Evolutionary conservation across 2,113 vertebrate genomes (phyloP).

Genomic region (Sinocyclocheilus rhinocerous): DNA sequence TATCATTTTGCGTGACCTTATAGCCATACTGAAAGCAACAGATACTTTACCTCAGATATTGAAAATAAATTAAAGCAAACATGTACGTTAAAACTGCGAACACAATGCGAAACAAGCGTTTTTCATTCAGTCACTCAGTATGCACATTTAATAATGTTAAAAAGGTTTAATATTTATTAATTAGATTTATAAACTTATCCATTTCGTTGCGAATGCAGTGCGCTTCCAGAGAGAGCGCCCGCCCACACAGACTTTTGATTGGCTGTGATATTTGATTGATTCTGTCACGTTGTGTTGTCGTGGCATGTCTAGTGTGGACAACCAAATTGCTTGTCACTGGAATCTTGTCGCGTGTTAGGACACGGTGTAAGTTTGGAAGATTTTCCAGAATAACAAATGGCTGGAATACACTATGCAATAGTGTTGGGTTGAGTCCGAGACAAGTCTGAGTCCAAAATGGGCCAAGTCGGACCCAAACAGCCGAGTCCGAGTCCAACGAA

Average conservation of each 20-base stretch:
- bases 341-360: neutral
- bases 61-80: too few species aligned
- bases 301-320: neutral
- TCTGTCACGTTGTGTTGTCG: neutral
- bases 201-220: neutral
- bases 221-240: neutral
- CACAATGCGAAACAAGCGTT: too few species aligned
- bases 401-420: too few species aligned
- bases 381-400: too few species aligned
- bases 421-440: too few species aligned
- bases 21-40: too few species aligned
- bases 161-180: neutral
- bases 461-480: too few species aligned
- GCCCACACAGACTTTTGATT: neutral
- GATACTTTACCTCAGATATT: too few species aligned
- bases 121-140: neutral
- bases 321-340: neutral
- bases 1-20: too few species aligned
- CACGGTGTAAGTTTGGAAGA: neutral
- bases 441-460: too few species aligned
- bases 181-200: neutral
- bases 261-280: neutral
- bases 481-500: too few species aligned
- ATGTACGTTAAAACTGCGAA: too few species aligned
- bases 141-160: neutral